These are phyloP conservation scores for Tamias sibiricus DNA, from an alignment of 2,113 vertebrate genomes.

Conservation along the genomic window DNA sequence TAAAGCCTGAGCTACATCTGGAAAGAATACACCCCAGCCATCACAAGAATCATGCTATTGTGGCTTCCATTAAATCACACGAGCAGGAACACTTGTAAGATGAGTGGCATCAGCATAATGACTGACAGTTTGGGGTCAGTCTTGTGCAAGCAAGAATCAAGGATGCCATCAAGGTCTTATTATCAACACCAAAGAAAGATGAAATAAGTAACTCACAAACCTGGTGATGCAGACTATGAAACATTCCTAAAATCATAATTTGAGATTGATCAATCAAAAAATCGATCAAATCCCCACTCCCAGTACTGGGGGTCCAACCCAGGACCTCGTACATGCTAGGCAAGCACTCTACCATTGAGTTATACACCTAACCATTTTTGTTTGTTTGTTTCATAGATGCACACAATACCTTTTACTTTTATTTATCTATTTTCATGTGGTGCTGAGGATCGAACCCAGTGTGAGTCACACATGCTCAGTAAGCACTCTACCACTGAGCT, in stretches of 20 bases:
- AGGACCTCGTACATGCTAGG: too few species aligned
- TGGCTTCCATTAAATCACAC: conserved; percentile 75
- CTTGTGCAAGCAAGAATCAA: conserved; percentile 79
- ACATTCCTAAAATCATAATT: not conserved
- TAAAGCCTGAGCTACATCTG: conserved; percentile 52
- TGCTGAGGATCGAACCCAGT: too few species aligned
- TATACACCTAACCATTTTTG: too few species aligned
- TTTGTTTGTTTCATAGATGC: too few species aligned
- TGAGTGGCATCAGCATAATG: conserved; percentile 79
- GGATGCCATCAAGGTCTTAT: conserved; percentile 73
- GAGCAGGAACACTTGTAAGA: not conserved
- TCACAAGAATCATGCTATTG: conserved; percentile 42
- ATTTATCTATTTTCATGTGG: too few species aligned
- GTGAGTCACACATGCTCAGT: too few species aligned
- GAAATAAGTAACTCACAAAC: conserved; percentile 82
- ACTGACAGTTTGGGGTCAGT: conserved; percentile 73
- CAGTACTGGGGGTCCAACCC: too few species aligned
- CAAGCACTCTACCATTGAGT: too few species aligned
- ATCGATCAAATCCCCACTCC: too few species aligned
- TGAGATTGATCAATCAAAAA: not conserved
- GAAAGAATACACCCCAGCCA: conserved; percentile 74
- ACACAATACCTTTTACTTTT: too few species aligned
- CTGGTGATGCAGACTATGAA: not conserved
- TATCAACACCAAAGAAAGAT: conserved; percentile 80
- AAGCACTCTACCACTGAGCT: too few species aligned